phyloP scores from a whole-genome alignment of 2,888 invertebrate species.

The Boloria selene region DNA sequence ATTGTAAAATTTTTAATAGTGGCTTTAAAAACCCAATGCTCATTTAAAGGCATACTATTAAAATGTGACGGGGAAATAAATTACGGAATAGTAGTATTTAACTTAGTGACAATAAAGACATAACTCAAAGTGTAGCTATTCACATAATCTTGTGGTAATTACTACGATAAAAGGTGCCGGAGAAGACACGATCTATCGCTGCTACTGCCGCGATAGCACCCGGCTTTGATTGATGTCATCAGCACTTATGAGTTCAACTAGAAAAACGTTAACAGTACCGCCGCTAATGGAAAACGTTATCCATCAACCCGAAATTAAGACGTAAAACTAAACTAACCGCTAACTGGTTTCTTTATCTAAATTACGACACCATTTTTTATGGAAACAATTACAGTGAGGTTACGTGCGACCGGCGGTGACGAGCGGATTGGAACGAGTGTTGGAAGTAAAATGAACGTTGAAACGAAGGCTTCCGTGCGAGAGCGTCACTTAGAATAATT shows the following conservation, averaged over 20 bases:
- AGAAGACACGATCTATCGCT: slow-evolving; percentile 67
- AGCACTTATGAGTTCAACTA: slow-evolving; percentile 65
- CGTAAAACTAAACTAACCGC: slow-evolving; percentile 47
- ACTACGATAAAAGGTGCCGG: slow-evolving; percentile 64
- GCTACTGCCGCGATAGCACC: slow-evolving; percentile 66
- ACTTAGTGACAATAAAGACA: slow-evolving; percentile 41
- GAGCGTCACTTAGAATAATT: slow-evolving; percentile 62
- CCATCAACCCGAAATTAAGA: slow-evolving; percentile 71
- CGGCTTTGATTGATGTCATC: slow-evolving; percentile 66
- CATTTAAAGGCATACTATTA: slow-evolving; percentile 16
- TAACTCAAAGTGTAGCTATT: slow-evolving; percentile 36
- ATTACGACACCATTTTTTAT: slow-evolving; percentile 60
- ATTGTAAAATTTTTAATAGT: slow-evolving; percentile 17
- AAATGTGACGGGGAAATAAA: slow-evolving; percentile 14
- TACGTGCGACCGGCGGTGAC: slow-evolving; percentile 40
- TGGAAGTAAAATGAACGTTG: slow-evolving; percentile 36
- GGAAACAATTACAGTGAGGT: slow-evolving; percentile 54
- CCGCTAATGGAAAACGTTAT: slow-evolving; percentile 72
- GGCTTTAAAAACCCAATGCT: slow-evolving; percentile 13
- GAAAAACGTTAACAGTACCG: slow-evolving; percentile 67
- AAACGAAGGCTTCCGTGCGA: slow-evolving; percentile 36
- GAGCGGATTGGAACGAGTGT: slow-evolving; percentile 47
- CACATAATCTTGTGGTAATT: slow-evolving; percentile 41
- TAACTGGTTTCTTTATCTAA: slow-evolving; percentile 58
- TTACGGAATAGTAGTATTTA: slow-evolving; percentile 16